Conservation (phyloP, 2,888 invertebrate genomes). For the Endomychus coccineus region DNA sequence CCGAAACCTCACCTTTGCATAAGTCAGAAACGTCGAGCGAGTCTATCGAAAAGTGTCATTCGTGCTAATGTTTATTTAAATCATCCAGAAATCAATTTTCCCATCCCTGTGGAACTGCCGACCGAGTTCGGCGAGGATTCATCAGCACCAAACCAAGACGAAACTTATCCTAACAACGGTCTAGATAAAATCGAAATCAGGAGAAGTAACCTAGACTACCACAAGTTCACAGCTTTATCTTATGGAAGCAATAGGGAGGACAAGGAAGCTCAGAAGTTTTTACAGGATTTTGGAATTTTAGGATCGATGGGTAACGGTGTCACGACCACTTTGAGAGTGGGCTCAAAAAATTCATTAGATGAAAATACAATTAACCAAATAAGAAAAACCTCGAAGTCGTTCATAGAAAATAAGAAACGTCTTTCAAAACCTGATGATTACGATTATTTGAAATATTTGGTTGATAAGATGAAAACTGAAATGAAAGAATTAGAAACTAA, state of each 20-base stretch:
- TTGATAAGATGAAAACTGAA: conserved; percentile 45
- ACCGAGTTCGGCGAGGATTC: conserved; percentile 4
- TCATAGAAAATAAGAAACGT: conserved; percentile 29
- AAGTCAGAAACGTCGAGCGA: conserved; percentile 19
- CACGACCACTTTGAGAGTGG: conserved; percentile 26
- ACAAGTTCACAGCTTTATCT: conserved; percentile 34
- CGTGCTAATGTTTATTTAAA: conserved; percentile 34
- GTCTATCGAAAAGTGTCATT: conserved; percentile 21
- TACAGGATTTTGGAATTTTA: conserved; percentile 40
- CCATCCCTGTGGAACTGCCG: conserved; percentile 31
- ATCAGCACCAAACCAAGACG: background rate
- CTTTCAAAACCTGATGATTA: conserved; percentile 33
- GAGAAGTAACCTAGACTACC: conserved; percentile 32
- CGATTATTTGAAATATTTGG: conserved; percentile 40
- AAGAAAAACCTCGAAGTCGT: conserved; percentile 33
- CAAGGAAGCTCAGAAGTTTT: conserved; percentile 36
- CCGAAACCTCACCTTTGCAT: conserved; percentile 20
- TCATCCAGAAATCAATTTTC: conserved; percentile 41
- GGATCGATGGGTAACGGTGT: conserved; percentile 42
- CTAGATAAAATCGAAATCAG: conserved; percentile 25
- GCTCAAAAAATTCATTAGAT: conserved; percentile 31
- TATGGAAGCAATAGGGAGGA: conserved; percentile 30
- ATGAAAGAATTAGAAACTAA: conserved; percentile 46
- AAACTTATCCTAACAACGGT: background rate
- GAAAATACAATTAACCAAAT: conserved; percentile 31